phyloP scores from a whole-genome alignment of 1,140 invertebrate genomes.

The Ectropis grisescens region DNA sequence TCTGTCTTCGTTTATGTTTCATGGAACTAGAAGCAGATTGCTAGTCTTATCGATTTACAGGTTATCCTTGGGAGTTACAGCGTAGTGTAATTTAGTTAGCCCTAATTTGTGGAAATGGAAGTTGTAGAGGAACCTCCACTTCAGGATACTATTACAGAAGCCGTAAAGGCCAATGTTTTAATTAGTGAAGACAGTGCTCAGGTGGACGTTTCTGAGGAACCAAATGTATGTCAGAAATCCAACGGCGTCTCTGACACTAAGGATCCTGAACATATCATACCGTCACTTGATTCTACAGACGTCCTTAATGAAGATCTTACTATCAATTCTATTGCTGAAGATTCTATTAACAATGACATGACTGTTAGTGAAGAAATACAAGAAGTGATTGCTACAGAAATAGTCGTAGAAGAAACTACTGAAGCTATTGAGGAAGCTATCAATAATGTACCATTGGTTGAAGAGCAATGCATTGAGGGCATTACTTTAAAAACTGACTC shows the following conservation, averaged over 20 bases:
- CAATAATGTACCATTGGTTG: neutral
- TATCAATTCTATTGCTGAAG: conserved; percentile 8
- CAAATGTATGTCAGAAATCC: conserved; percentile 40
- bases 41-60: too few relatives aligned
- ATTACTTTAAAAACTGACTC: too few relatives aligned
- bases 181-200: conserved; percentile 16
- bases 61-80: too few relatives aligned
- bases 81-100: too few relatives aligned
- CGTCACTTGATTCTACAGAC: conserved; percentile 2
- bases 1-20: too few relatives aligned
- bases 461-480: neutral
- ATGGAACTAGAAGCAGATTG: too few relatives aligned
- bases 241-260: conserved; percentile 34
- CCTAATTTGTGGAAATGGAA: conserved; percentile 30
- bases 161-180: conserved; percentile 25
- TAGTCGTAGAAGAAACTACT: neutral
- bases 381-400: too few relatives aligned
- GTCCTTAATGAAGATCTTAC: conserved; percentile 5
- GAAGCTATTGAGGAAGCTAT: neutral
- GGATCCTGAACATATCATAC: conserved; percentile 3
- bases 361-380: neutral
- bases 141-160: conserved; percentile 16
- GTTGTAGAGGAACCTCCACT: conserved; percentile 30
- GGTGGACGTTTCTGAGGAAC: conserved; percentile 15
- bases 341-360: neutral